phyloP scores from a whole-genome alignment of 1,140 invertebrate genomes.

The Macrocentrus cingulum region DNA sequence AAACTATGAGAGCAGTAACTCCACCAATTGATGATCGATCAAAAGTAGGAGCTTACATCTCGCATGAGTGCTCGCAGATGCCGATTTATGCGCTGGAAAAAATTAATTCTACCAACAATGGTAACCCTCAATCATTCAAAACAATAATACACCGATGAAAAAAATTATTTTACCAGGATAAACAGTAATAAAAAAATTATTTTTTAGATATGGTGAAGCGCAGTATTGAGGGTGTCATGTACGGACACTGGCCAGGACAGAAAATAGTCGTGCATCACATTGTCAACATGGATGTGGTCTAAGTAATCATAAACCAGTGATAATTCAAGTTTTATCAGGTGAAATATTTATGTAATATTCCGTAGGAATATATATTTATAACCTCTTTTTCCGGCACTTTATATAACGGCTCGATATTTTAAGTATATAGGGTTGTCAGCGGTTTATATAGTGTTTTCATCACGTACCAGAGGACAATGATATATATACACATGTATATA shows the following conservation, averaged over 20 bases:
- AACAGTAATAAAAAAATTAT: conserved; percentile 33
- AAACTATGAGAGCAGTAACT: conserved; percentile 74
- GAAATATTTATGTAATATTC: conserved; percentile 20
- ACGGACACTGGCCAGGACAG: conserved; percentile 76
- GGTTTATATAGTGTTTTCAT: too few relatives aligned
- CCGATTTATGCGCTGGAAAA: conserved; percentile 76
- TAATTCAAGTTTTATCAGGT: too few relatives aligned
- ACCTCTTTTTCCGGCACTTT: neutral
- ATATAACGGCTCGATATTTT: neutral
- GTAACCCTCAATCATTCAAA: conserved; percentile 41
- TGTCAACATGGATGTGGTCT: conserved; percentile 66
- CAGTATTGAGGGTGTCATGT: conserved; percentile 65
- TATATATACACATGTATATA: too few relatives aligned
- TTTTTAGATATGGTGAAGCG: conserved; percentile 70
- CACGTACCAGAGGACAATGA: too few relatives aligned
- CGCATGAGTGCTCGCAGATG: conserved; percentile 69
- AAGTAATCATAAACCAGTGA: conserved; percentile 17
- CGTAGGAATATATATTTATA: conserved; percentile 8
- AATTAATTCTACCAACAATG: conserved; percentile 43
- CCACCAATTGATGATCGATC: conserved; percentile 71
- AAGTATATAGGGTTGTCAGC: too few relatives aligned
- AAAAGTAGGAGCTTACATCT: conserved; percentile 70
- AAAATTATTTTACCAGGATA: conserved; percentile 3
- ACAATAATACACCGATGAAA: too few relatives aligned
- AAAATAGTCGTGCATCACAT: conserved; percentile 73